phyloP scores from a whole-genome alignment of 2,888 invertebrate species.

The Eremobia ochroleuca region DNA sequence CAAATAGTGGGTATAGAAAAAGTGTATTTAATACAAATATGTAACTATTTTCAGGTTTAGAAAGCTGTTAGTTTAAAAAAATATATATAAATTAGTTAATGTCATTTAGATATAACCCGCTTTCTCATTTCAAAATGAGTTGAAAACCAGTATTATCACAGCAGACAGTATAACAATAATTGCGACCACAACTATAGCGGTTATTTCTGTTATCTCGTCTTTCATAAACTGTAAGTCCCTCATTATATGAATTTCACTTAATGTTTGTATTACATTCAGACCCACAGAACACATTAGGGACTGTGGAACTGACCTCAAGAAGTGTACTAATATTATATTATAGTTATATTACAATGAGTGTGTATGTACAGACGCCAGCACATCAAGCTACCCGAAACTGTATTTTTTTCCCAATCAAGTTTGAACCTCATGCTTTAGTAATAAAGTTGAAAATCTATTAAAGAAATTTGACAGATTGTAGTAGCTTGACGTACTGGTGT shows the following conservation, averaged over 20 bases:
- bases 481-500: no score
- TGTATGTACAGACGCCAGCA: no score
- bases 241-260: conserved; percentile 37
- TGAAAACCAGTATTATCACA: neutral
- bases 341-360: conserved; percentile 23
- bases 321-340: neutral
- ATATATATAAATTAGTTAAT: no score
- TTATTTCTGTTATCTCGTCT: conserved; percentile 5
- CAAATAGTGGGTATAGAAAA: neutral
- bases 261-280: conserved; percentile 36
- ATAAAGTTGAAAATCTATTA: no score
- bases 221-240: conserved; percentile 33
- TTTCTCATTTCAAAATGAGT: conserved; percentile 9
- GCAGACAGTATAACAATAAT: neutral
- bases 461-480: no score
- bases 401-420: no score
- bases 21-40: neutral
- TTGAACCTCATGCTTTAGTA: no score
- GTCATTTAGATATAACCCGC: neutral
- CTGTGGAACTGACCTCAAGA: conserved; percentile 33
- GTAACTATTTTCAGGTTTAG: neutral
- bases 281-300: conserved; percentile 41
- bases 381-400: no score
- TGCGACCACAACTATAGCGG: neutral
- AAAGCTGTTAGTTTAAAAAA: no score